Conservation (phyloP, 2,113 vertebrate genomes). For the Dicrurus megarhynchus region DNA sequence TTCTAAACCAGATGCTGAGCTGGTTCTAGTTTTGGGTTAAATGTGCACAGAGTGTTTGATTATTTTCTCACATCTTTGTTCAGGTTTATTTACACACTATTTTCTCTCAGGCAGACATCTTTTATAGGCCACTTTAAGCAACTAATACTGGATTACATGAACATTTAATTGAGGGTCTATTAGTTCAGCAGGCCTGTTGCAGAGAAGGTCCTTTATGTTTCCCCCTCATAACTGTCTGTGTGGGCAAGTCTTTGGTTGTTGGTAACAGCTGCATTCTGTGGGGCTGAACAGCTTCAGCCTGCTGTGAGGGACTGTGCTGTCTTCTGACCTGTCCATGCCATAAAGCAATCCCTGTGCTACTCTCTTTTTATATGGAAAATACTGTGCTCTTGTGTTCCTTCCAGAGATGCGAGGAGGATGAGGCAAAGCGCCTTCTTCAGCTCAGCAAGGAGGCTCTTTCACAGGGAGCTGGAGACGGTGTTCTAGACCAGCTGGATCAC, state of each 20-base stretch:
- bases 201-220: not conserved
- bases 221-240: not conserved
- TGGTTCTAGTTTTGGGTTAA: not conserved
- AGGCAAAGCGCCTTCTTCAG: conserved; percentile 80
- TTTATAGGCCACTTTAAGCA: not conserved
- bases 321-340: not conserved
- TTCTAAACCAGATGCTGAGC: not conserved
- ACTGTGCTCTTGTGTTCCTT: not conserved
- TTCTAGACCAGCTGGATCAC: conserved; percentile 51
- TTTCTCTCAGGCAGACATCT: not conserved
- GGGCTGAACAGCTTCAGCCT: not conserved
- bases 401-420: conserved; percentile 83
- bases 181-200: not conserved
- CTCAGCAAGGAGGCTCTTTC: conserved; percentile 79
- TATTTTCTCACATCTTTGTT: not conserved
- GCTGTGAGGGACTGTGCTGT: not conserved
- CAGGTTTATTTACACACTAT: not conserved
- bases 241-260: not conserved
- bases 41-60: not conserved
- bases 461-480: not conserved
- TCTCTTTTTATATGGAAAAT: not conserved
- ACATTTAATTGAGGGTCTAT: not conserved
- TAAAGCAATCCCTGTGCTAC: not conserved
- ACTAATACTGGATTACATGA: not conserved
- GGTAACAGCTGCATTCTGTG: not conserved